Percentiles rank a stretch among this genome's conserved stretches.
Evolutionary conservation across 2,797 vertebrate species (phyloP).

Genomic region (Lepilemur ruficaudatus): DNA sequence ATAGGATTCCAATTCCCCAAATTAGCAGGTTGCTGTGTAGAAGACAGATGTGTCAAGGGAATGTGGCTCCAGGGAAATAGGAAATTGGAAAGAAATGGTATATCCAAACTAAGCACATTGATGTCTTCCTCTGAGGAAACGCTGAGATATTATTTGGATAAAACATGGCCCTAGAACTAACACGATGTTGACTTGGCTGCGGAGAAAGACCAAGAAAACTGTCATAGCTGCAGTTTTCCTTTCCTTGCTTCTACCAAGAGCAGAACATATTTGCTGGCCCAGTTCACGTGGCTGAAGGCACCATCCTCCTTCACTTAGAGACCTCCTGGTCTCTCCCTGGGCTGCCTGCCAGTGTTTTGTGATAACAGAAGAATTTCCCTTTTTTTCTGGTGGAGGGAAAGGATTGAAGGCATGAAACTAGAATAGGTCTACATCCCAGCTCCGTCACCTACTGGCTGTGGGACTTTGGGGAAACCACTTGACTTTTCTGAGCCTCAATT

Average conservation of each 20-base stretch:
- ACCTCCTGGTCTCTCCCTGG: background rate
- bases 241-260: background rate
- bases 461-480: background rate
- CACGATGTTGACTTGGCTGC: background rate
- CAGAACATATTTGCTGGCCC: background rate
- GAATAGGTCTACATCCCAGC: background rate
- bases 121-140: constrained; percentile 32
- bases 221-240: background rate
- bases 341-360: background rate
- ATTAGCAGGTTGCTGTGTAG: background rate
- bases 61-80: background rate
- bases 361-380: background rate
- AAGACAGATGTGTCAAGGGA: constrained; percentile 11
- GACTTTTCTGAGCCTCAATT: background rate
- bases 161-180: background rate
- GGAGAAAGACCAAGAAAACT: background rate
- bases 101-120: background rate
- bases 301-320: background rate
- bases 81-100: constrained; percentile 23
- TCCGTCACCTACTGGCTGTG: background rate
- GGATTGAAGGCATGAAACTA: background rate
- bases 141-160: constrained; percentile 5
- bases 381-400: background rate
- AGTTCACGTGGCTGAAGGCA: background rate
- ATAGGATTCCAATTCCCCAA: background rate